Evolutionary conservation across 1,140 invertebrate genomes (phyloP).

Genomic region (Adelges cooleyi): DNA sequence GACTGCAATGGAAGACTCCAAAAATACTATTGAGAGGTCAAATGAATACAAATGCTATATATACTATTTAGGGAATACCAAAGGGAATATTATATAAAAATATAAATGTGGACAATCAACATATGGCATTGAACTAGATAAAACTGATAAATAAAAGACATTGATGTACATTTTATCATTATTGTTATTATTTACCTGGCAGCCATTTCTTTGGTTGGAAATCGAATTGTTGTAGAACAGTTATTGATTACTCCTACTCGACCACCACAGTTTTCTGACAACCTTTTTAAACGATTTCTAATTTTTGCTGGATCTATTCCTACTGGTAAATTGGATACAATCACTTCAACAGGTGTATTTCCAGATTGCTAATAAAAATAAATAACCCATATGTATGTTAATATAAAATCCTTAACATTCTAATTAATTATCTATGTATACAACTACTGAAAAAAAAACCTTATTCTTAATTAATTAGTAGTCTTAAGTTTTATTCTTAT

Average conservation of each 20-base stretch:
- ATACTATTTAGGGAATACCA: constrained; percentile 26
- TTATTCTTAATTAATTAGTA: too few relatives aligned
- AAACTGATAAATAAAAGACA: constrained; percentile 9
- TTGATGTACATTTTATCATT: neutral
- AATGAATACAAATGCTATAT: neutral
- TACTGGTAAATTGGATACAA: constrained; percentile 43
- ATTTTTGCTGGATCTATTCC: constrained; percentile 40
- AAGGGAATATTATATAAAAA: constrained; percentile 13
- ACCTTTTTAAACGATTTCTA: constrained; percentile 48
- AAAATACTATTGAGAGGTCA: constrained; percentile 14
- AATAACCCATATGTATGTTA: constrained; percentile 29
- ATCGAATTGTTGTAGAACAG: constrained; percentile 55
- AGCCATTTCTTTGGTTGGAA: constrained; percentile 56
- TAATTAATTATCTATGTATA: too few relatives aligned
- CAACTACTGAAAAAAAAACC: too few relatives aligned
- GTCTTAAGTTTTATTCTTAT: too few relatives aligned
- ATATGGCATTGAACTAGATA: neutral
- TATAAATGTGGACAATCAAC: neutral
- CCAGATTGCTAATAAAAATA: constrained; percentile 29
- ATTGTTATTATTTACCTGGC: constrained; percentile 47
- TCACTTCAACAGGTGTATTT: constrained; percentile 37
- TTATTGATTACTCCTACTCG: constrained; percentile 52
- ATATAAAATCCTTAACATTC: too few relatives aligned
- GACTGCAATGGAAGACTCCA: constrained; percentile 2
- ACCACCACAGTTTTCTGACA: constrained; percentile 72